Evolutionary conservation across 2,888 invertebrate species (phyloP).

Genomic region (Polia nebulosa): DNA sequence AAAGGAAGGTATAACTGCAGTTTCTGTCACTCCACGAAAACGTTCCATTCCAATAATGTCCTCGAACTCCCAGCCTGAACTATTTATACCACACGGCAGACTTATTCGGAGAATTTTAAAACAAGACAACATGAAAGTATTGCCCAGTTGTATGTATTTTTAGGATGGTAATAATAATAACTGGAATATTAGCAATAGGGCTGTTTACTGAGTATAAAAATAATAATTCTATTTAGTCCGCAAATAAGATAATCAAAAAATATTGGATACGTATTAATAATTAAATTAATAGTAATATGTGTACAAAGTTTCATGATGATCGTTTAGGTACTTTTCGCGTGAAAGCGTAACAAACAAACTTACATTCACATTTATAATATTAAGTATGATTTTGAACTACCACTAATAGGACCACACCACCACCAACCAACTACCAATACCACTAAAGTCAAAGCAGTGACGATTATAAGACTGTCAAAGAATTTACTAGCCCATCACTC

Average conservation of each 20-base stretch:
- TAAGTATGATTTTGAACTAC: too few relatives aligned
- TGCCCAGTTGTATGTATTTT: not conserved
- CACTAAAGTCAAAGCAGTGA: not conserved
- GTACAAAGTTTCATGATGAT: too few relatives aligned
- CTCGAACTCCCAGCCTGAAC: conserved; percentile 25
- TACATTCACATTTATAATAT: too few relatives aligned
- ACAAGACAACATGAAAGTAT: not conserved
- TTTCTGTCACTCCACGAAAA: conserved; percentile 17
- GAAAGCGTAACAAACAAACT: too few relatives aligned
- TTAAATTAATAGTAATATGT: too few relatives aligned
- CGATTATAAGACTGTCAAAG: not conserved
- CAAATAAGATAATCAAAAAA: too few relatives aligned
- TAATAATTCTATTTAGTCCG: too few relatives aligned
- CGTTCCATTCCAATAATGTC: conserved; percentile 30
- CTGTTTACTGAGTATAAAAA: too few relatives aligned
- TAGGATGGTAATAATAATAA: not conserved
- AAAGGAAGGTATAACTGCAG: conserved; percentile 4
- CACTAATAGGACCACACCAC: not conserved
- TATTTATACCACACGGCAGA: conserved; percentile 25
- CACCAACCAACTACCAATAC: not conserved
- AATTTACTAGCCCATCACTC: not conserved
- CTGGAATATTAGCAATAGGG: not conserved
- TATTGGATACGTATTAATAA: too few relatives aligned
- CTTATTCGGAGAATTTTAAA: conserved; percentile 19
- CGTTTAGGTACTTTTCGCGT: too few relatives aligned